Conservation (phyloP, 2,113 vertebrate species). For the Arenaria interpres region DNA sequence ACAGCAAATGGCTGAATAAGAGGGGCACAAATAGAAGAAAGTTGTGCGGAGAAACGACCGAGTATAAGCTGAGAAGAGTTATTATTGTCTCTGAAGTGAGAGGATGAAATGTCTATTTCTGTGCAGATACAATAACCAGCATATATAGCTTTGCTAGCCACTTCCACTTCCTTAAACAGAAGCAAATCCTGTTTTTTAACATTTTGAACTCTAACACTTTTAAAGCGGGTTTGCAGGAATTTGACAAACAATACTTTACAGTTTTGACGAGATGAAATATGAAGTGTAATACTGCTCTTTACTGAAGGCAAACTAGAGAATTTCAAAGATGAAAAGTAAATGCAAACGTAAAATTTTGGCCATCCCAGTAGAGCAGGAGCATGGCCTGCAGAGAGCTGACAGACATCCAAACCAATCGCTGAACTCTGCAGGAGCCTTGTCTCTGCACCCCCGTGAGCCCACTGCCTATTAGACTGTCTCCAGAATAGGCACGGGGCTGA, state of each 20-base stretch:
- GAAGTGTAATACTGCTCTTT: neutral
- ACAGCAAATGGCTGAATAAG: neutral
- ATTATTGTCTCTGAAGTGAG: neutral
- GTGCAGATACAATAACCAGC: neutral
- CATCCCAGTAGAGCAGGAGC: neutral
- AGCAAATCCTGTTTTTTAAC: neutral
- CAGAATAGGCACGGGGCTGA: neutral
- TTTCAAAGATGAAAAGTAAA: neutral
- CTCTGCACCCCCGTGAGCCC: neutral
- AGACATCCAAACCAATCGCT: neutral
- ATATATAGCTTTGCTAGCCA: neutral
- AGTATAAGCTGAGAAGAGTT: neutral
- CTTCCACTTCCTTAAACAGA: neutral
- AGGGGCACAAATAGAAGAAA: neutral
- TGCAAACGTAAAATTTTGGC: neutral
- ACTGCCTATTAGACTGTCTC: neutral
- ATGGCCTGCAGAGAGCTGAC: neutral
- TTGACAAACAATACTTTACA: neutral
- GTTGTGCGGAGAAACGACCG: accelerated
- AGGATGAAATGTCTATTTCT: neutral
- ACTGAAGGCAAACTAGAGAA: neutral
- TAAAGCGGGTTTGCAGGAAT: neutral
- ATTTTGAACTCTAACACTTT: neutral
- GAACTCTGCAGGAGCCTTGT: neutral
- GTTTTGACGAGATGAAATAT: neutral